Evolutionary conservation across 2,113 vertebrate species (phyloP), one percentile per base, ranked within the genome.

Genomic region (Turdus rufiventris): DNA sequence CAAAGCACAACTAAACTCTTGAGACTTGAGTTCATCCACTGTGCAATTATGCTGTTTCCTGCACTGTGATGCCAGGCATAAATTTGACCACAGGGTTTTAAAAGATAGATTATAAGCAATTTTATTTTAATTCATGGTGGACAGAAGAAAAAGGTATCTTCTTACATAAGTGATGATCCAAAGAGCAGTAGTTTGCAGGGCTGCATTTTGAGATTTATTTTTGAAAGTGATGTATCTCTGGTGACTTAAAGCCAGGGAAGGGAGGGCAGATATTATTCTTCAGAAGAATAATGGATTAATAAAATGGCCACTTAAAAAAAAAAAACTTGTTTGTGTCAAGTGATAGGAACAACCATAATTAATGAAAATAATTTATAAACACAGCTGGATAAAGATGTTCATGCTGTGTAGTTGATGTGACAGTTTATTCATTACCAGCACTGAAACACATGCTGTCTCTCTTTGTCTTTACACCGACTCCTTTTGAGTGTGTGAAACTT

Each of bases 301-400:
- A 85, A 72, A 89, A 93, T 33, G 6, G 14, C 11, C 87, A 84
- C 16, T 42, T 42, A 7, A 43, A 81, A 94, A 84, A 57, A 62
- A 40, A 43, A 50, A 42, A 45, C 43, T 36, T 48, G 16, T 33
- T 86, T 70, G 34, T 82, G 28, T 77, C 70, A 80, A 94, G 36
- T 57, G 66, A 43, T 74, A 88, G 28, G 9, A 94, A 16, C 65
- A 79, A 53, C 29, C 42, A 28, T 94, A 94, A 89, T 86, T 90
- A 93, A 96, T 95, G 78, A 53, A 91, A 60, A 89, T 88, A 84
- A 95, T 91, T 96, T 77, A 88, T 92, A 94, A 94, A 91, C 96
- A 89, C 95, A 96, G 94, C 95, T 97, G 96, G 96, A 88, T 75
- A 63, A 71, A 88, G 54, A 67, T 54, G 50, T 65, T 65, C 80